Percentiles rank a stretch among this genome's conserved stretches.
These are phyloP conservation scores for Pammene fasciana DNA, from an alignment of 2,888 invertebrate genomes.

Conservation along the genomic window DNA sequence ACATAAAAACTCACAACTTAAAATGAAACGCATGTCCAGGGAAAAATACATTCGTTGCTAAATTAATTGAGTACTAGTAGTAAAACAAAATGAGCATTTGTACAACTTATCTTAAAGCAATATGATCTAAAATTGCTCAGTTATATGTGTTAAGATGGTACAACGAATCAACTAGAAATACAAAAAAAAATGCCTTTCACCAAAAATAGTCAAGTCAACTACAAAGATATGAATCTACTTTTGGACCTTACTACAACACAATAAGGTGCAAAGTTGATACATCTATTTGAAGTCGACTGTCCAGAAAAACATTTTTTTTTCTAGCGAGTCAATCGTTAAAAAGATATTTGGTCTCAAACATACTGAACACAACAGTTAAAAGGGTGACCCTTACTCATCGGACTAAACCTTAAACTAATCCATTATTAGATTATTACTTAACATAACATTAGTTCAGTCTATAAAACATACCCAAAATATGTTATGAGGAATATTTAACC, in stretches of 20 bases:
- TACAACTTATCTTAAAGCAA: neutral
- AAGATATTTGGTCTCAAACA: slow-evolving; percentile 38
- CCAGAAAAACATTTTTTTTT: neutral
- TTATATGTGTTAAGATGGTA: neutral
- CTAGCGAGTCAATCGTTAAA: slow-evolving; percentile 18
- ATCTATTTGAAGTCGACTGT: too few species aligned
- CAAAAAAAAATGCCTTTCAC: slow-evolving; percentile 5
- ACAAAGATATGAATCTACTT: too few species aligned
- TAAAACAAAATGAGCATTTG: neutral
- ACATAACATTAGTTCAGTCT: slow-evolving; percentile 40
- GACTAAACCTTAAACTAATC: slow-evolving; percentile 30
- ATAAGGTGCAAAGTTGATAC: too few species aligned
- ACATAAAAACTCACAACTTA: slow-evolving; percentile 64
- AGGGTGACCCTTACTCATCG: slow-evolving; percentile 23
- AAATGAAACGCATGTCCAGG: slow-evolving; percentile 43
- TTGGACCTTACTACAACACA: too few species aligned
- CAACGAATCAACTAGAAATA: slow-evolving; percentile 6
- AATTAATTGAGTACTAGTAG: neutral
- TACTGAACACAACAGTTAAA: slow-evolving; percentile 37
- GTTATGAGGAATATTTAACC: slow-evolving; percentile 24
- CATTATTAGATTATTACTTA: slow-evolving; percentile 32
- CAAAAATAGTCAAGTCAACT: too few species aligned
- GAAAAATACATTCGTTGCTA: slow-evolving; percentile 16
- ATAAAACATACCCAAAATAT: slow-evolving; percentile 41
- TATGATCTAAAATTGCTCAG: neutral